Percentiles rank a stretch among this genome's conserved stretches.
These are phyloP conservation scores for Steinernema feltiae DNA, from an alignment of 1,140 invertebrate species.

Conservation along the genomic window DNA sequence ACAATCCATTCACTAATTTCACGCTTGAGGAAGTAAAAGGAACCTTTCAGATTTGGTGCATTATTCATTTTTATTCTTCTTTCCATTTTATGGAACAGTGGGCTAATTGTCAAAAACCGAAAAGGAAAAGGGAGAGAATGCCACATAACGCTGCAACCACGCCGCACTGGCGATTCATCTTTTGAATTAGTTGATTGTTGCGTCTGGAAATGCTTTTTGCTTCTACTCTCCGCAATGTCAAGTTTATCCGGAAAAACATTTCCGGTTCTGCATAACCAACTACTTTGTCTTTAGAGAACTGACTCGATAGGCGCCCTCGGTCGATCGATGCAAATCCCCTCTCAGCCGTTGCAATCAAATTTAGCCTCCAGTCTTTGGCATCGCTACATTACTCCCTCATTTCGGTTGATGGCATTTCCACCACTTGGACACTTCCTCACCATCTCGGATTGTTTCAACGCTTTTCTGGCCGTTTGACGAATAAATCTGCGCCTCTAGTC, in stretches of 20 bases:
- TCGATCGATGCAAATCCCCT: constrained; percentile 11
- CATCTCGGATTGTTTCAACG: neutral
- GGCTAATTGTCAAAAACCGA: too few relatives aligned
- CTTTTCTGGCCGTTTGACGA: neutral
- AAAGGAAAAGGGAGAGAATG: too few relatives aligned
- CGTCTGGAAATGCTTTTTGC: neutral
- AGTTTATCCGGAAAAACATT: constrained; percentile 8
- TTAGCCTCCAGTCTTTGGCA: neutral
- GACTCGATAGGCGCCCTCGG: neutral
- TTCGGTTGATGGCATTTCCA: neutral
- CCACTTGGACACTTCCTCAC: neutral
- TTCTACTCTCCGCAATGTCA: neutral
- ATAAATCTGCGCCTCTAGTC: too few relatives aligned
- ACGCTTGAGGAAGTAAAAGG: too few relatives aligned
- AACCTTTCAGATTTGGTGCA: too few relatives aligned
- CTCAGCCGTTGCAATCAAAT: constrained; percentile 1
- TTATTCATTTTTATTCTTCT: too few relatives aligned
- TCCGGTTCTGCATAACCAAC: constrained; percentile 4
- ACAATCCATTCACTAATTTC: too few relatives aligned
- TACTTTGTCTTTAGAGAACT: constrained; percentile 1
- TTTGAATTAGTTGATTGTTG: neutral
- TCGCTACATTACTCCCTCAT: neutral
- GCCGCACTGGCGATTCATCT: neutral
- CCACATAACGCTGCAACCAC: neutral
- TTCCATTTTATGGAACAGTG: too few relatives aligned